Evolutionary conservation across 2,888 invertebrate species (phyloP).

Genomic region (Therioaphis trifolii): DNA sequence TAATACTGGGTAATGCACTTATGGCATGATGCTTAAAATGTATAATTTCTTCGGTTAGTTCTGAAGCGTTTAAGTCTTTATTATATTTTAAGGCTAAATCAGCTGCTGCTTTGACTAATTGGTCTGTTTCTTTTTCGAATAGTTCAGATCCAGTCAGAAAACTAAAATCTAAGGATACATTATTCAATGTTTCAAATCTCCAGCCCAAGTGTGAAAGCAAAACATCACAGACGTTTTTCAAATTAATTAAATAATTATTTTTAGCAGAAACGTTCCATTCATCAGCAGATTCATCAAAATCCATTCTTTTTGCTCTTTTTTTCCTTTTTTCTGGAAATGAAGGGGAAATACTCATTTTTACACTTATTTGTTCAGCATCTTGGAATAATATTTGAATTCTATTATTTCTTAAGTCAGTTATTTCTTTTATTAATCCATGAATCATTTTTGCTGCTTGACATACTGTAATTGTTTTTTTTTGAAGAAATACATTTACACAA

Average conservation of each 20-base stretch:
- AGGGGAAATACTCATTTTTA: background rate
- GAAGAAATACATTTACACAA: slow-evolving; percentile 15
- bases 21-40: too few species aligned
- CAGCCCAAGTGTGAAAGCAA: background rate
- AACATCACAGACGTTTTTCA: slow-evolving; percentile 6
- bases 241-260: background rate
- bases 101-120: background rate
- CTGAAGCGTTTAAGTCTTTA: slow-evolving; percentile 13
- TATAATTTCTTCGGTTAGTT: slow-evolving; percentile 17
- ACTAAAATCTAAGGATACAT: slow-evolving; percentile 8
- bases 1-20: too few species aligned
- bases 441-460: slow-evolving; percentile 3
- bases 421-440: slow-evolving; percentile 17
- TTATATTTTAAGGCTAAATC: slow-evolving; percentile 14
- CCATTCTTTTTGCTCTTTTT: background rate
- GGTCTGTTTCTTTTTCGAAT: background rate
- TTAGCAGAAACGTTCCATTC: background rate
- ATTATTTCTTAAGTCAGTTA: slow-evolving; percentile 27
- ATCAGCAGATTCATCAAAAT: slow-evolving; percentile 7
- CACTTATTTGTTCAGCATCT: slow-evolving; percentile 6
- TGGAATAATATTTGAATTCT: slow-evolving; percentile 28
- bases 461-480: slow-evolving; percentile 9
- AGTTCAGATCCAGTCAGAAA: slow-evolving; percentile 29
- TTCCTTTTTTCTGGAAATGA: slow-evolving; percentile 11
- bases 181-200: background rate